Conservation (phyloP, 2,797 vertebrate genomes). For the Lithobates sylvaticus region DNA sequence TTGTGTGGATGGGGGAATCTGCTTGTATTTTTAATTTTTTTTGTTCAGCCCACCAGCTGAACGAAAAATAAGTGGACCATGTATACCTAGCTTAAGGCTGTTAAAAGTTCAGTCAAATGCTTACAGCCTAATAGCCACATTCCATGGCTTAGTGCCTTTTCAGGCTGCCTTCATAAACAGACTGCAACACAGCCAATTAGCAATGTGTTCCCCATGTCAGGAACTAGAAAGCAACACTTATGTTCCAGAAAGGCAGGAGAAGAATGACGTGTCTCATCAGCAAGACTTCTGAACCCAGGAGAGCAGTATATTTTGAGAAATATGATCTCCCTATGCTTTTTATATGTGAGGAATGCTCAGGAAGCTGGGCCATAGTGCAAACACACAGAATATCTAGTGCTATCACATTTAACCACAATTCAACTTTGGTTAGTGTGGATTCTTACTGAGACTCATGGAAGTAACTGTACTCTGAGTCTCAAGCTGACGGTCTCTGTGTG, state of each 20-base stretch:
- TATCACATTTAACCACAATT: background rate
- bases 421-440: background rate
- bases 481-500: background rate
- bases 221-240: background rate
- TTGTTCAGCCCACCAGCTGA: no score
- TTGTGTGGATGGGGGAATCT: no score
- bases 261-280: background rate
- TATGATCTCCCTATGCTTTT: background rate
- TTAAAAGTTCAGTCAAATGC: background rate
- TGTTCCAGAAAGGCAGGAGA: background rate
- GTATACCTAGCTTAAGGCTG: no score
- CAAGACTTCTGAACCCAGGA: background rate
- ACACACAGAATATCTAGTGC: background rate
- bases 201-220: no score
- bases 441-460: background rate
- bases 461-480: background rate
- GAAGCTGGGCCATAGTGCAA: background rate
- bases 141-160: background rate
- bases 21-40: no score
- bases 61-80: no score
- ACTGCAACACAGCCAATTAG: no score
- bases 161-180: no score
- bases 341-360: background rate
- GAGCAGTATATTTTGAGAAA: background rate
- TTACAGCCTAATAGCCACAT: background rate